A percentile compares a stretch with the other conserved stretches of the same genome.
Conservation (phyloP, 30 jellyfish, hydroid and myxozoan genomes). For the Aurelia sp. region DNA sequence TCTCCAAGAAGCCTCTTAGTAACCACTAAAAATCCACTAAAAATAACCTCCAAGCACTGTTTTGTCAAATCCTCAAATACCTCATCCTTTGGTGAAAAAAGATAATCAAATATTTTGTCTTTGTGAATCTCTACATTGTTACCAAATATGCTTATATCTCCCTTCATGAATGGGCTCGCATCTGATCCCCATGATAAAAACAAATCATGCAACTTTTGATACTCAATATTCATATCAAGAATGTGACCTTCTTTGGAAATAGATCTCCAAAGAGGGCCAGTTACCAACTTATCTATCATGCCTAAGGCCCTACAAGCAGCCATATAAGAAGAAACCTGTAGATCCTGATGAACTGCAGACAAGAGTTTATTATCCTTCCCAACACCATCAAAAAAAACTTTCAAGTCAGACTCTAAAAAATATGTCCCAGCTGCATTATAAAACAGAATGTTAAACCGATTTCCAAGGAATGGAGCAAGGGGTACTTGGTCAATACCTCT, state of each 20-base stretch:
- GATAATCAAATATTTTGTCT: constrained; percentile 1
- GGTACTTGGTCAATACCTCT: constrained; percentile 21
- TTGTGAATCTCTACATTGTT: background rate
- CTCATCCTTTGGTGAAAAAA: background rate
- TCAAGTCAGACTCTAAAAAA: constrained; percentile 5
- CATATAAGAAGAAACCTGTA: constrained; percentile 20
- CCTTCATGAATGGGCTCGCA: constrained; percentile 1
- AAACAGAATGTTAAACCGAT: constrained; percentile 42
- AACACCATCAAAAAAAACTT: constrained; percentile 15
- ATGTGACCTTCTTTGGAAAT: constrained; percentile 19
- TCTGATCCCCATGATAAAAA: constrained; percentile 7
- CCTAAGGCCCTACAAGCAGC: background rate
- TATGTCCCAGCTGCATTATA: constrained; percentile 16
- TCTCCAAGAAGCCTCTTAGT: constrained; percentile 13
- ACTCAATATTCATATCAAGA: constrained; percentile 2
- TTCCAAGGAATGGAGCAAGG: constrained; percentile 34
- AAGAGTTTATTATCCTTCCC: constrained; percentile 16
- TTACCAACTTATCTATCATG: constrained; percentile 20
- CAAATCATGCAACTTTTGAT: constrained; percentile 8
- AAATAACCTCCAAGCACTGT: constrained; percentile 18
- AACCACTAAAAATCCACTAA: constrained; percentile 9
- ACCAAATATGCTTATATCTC: constrained; percentile 1
- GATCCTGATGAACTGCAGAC: constrained; percentile 46
- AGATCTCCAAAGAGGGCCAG: constrained; percentile 53
- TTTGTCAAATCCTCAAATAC: background rate